Conservation (phyloP, 2,888 invertebrate species). For the Stenodera caucasica region DNA sequence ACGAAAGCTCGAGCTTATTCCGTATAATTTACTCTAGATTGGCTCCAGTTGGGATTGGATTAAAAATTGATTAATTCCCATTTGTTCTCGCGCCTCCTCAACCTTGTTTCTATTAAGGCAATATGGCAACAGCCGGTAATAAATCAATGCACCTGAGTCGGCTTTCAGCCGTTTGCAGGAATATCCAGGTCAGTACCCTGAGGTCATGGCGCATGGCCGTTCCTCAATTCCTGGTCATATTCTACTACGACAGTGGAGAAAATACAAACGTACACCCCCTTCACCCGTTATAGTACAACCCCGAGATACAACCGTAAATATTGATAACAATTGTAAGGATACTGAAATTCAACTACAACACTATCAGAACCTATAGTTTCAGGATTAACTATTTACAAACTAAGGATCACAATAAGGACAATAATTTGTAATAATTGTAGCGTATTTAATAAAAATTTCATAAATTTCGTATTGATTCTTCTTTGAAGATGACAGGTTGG, state of each 20-base stretch:
- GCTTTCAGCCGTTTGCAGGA: constrained; percentile 39
- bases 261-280: constrained; percentile 12
- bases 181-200: constrained; percentile 54
- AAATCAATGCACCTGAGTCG: constrained; percentile 55
- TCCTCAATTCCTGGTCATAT: constrained; percentile 38
- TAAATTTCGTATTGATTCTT: not conserved
- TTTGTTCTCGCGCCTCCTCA: not conserved
- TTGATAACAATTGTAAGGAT: too few species aligned
- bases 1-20: too few species aligned
- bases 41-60: too few species aligned
- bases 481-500: not conserved
- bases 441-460: not conserved
- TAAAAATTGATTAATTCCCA: too few species aligned
- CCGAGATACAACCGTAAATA: too few species aligned
- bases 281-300: too few species aligned
- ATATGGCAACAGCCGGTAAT: constrained; percentile 39
- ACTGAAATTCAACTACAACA: too few species aligned
- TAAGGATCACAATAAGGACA: too few species aligned
- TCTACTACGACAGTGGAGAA: constrained; percentile 28
- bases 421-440: too few species aligned
- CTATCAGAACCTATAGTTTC: too few species aligned
- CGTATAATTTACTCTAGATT: too few species aligned
- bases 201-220: constrained; percentile 49
- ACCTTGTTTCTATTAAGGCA: not conserved
- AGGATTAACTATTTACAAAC: too few species aligned